Base-by-base conservation (phyloP, 2,888 invertebrate genomes). In the Bombylius major region DNA sequence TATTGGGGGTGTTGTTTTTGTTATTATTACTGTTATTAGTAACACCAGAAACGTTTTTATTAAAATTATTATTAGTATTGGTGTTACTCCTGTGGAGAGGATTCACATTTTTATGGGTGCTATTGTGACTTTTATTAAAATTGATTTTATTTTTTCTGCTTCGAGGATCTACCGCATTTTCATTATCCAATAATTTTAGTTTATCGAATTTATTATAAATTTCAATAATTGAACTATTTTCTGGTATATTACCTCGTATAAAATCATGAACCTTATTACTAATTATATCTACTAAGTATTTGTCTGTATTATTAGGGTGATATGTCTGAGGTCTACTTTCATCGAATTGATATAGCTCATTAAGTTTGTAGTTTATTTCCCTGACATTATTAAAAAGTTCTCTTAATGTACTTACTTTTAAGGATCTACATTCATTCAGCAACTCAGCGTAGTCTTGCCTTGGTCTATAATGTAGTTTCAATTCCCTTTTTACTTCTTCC, bases 261-360 rank as follows among this genome's bases (percentile, higher is more conserved):
- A 54, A 54, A 34, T 13, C 33, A 45, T 54, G 54, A 31, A 54
- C 36, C 46, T 50, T 54, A 44, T 33, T 33, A 49, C 44, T 54
- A 33, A 54, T 44, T 44, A 54, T 54, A 32, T 54, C 54, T 42
- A 54, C 54, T 49, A 54, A 23, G n/a, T 54, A 54, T 32, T 54
- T 54, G 33, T 54, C 49, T n/a, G 44, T 49, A 54, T 50, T 54
- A n/a, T n/a, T n/a, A n/a, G n/a, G n/a, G n/a, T n/a, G n/a, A n/a
- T n/a, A n/a, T n/a, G n/a, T n/a, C n/a, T n/a, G n/a, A n/a, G n/a
- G n/a, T n/a, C n/a, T n/a, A 5, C 8, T 32, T 44, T 49, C 50
- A 31, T 54, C 53, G 9, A 54, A 54, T 42, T 48, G 48, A 12
- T 42, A 54, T 34, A 50, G 34, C 14, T 54, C 46, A 23, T 54